phyloP scores from a whole-genome alignment of 2,888 invertebrate genomes.

The Chrysotoxum bicinctum region DNA sequence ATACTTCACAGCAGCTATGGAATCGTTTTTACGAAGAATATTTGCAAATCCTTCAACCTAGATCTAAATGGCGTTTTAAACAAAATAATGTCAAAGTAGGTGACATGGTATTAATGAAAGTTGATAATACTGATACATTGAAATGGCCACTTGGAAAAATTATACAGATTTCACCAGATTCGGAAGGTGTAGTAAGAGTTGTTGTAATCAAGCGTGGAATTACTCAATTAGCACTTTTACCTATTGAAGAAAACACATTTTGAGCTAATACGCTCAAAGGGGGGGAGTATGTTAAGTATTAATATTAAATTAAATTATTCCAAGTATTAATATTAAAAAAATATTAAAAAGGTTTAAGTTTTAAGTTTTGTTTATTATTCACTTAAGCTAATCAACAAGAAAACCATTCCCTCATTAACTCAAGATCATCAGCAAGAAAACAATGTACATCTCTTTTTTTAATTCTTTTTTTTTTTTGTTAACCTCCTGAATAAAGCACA shows the following conservation, averaged over 20 bases:
- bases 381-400: too few relatives aligned
- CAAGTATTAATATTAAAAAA: too few relatives aligned
- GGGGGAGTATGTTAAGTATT: slow-evolving; percentile 1
- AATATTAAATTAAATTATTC: too few relatives aligned
- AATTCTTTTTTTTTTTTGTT: too few relatives aligned
- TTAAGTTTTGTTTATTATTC: too few relatives aligned
- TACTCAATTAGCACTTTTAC: not conserved
- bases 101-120: not conserved
- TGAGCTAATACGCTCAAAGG: not conserved
- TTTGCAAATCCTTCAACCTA: slow-evolving; percentile 8
- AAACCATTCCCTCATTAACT: too few relatives aligned
- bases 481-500: too few relatives aligned
- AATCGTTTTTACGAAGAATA: slow-evolving; percentile 6
- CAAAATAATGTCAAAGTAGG: not conserved
- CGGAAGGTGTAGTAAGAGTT: not conserved
- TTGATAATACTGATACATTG: not conserved
- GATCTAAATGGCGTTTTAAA: not conserved
- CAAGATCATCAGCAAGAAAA: too few relatives aligned
- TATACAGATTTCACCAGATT: not conserved
- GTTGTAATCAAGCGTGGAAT: not conserved
- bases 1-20: slow-evolving; percentile 1
- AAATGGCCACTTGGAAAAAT: slow-evolving; percentile 2
- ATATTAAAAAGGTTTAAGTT: too few relatives aligned
- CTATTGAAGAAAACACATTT: not conserved
- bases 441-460: too few relatives aligned